Evolutionary conservation across 2,888 invertebrate genomes (phyloP), one percentile per base, ranked within the genome.

Genomic region (Agrotis puta): DNA sequence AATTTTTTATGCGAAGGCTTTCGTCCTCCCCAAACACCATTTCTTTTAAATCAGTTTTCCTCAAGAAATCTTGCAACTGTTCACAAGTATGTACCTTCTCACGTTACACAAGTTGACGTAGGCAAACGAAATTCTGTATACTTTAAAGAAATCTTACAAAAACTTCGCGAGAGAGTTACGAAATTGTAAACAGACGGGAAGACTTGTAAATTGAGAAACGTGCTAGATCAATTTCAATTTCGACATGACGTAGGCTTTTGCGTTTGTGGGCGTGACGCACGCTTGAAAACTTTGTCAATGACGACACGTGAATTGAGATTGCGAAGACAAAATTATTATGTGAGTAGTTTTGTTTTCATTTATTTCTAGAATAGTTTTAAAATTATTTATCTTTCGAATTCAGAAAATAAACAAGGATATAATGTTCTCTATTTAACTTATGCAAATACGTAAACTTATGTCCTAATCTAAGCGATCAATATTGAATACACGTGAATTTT

Each of bases 121-220:
- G 9, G 3, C 45, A 24, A 58, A 62, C 16, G 57, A 57, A 76
- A 53, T 45, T 50, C 56, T 64, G 13, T 56, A 11, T 4, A 67
- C 13, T 79, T 67, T 54, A 7, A 18, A 48, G 63, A 22, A 64
- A 39, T 51, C 62, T 43, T 74, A 74, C 61, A 68, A 74, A 74
- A 67, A 74, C 24, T 80, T 74, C 2, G 5, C n/a, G 58, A 43
- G 20, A n/a, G 39, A 27, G 51, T 77, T 79, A 62, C 50, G 62
- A 79, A 74, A 77, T 53, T 48, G n/a, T 53, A 20, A 56, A 57
- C 16, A 61, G 53, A 3, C 5, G 43, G 16, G 51, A 7, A n/a
- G 58, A 62, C 13, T 48, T 50, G 22, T 6, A 2, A 54, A 18
- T 59, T 22, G 18, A 0, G 50, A 74, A 74, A 77, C 81, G 75